These are phyloP conservation scores for Epizoanthus stellaris DNA, from an alignment of 92 coral and sea anemone species.

Conservation along the genomic window DNA sequence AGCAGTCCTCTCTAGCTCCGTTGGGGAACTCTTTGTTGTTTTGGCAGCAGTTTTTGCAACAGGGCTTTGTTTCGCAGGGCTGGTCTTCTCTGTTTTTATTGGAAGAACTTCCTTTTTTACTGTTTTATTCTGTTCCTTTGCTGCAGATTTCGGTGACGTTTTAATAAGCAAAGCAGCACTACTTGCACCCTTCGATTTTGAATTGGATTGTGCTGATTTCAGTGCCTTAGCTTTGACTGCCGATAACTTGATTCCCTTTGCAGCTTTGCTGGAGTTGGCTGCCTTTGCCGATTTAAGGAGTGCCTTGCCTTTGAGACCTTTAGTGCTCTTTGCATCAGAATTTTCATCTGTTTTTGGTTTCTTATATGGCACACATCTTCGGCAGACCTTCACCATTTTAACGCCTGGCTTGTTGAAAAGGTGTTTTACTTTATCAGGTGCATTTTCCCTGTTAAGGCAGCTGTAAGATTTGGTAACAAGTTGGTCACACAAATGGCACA, in stretches of 20 bases:
- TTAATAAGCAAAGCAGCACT: slow-evolving; percentile 19
- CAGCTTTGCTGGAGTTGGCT: slow-evolving; percentile 7
- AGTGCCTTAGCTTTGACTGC: slow-evolving; percentile 25
- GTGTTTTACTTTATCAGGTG: slow-evolving; percentile 86
- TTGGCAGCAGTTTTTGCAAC: background rate
- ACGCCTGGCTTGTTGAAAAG: slow-evolving; percentile 78
- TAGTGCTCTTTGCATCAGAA: slow-evolving; percentile 22
- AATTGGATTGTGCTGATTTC: slow-evolving; percentile 34
- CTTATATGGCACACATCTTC: slow-evolving; percentile 96
- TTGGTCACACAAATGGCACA: slow-evolving; percentile 84
- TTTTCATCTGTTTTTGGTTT: slow-evolving; percentile 77
- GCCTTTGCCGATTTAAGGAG: slow-evolving; percentile 28
- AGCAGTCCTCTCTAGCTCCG: slow-evolving; percentile 35
- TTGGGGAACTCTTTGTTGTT: slow-evolving; percentile 1
- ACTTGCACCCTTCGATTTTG: slow-evolving; percentile 33
- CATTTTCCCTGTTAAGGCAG: slow-evolving; percentile 88
- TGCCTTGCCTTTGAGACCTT: slow-evolving; percentile 42
- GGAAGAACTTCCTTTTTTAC: slow-evolving; percentile 8
- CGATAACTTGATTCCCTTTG: background rate
- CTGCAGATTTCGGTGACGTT: slow-evolving; percentile 8
- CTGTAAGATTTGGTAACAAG: slow-evolving; percentile 97
- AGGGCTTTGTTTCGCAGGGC: slow-evolving; percentile 15
- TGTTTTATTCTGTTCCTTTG: slow-evolving; percentile 31
- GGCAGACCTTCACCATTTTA: slow-evolving; percentile 92
- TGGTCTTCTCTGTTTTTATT: background rate